Evolutionary conservation across 2,113 vertebrate species (phyloP).

Genomic region (Psittacus erithacus): DNA sequence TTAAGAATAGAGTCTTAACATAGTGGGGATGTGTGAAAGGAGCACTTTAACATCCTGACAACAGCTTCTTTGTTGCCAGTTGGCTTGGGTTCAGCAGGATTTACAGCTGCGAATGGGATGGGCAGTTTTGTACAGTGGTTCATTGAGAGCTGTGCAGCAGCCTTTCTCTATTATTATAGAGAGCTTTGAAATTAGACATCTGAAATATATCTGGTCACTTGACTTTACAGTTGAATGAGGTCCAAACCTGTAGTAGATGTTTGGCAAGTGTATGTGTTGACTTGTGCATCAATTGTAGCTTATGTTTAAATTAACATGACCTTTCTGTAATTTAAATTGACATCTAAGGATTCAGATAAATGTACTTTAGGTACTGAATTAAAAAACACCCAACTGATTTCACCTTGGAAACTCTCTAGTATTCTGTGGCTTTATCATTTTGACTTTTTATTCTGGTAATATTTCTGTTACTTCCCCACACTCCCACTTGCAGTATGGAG

Average conservation of each 20-base stretch:
- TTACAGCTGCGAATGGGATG: slow-evolving; percentile 62
- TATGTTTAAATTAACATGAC: background rate
- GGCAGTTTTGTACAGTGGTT: slow-evolving; percentile 41
- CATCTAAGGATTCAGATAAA: background rate
- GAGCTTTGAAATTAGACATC: slow-evolving; percentile 29
- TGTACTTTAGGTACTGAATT: background rate
- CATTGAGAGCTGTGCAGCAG: background rate
- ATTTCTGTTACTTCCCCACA: background rate
- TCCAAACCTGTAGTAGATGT: slow-evolving; percentile 36
- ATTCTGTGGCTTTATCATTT: background rate
- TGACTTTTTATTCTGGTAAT: background rate
- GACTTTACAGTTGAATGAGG: slow-evolving; percentile 29
- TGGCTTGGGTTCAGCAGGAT: slow-evolving; percentile 63
- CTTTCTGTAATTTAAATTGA: background rate
- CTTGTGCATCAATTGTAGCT: background rate
- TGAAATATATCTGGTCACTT: slow-evolving; percentile 44
- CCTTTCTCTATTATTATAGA: slow-evolving; percentile 20
- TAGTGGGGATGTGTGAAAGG: slow-evolving; percentile 42
- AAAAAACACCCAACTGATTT: background rate
- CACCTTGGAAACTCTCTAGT: background rate
- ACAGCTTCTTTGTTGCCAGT: slow-evolving; percentile 41
- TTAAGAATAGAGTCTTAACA: slow-evolving; percentile 36
- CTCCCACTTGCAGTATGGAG: background rate
- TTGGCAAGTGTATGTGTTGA: slow-evolving; percentile 40
- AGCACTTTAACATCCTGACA: slow-evolving; percentile 51